Evolutionary conservation across 2,797 vertebrate species (phyloP), one percentile per base, ranked within the genome.

Genomic region (Chromis chromis): DNA sequence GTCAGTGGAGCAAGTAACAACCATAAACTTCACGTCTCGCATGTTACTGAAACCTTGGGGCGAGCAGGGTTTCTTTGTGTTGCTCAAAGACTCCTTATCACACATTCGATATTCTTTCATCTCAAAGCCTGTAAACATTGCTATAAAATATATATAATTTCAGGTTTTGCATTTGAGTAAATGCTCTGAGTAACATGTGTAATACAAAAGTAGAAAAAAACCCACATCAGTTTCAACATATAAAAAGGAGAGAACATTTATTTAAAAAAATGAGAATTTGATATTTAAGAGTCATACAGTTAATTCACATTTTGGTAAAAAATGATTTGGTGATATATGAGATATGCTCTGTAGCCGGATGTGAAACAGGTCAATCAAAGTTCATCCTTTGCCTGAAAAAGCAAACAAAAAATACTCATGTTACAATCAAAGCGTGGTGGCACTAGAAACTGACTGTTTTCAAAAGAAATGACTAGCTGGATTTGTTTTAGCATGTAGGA

Each of bases 341-440:
- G 10, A 33, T 36, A 56, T n/a, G 9, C 27, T 21, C 54, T 55
- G 6, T 54, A 25, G 16, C 25, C 16, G 8, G 17, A 3, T 21
- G 44, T 17, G 4, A 46, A 16, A 27, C 5, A 6, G 5, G 54
- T 17, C 13, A 7, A 28, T 55, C 54, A 56, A 17, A 56, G 54
- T 28, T 56, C 54, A 56, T 56, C 54, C 19, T 56, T 56, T 12
- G 4, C 54, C 54, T 56, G 54, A n/a, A 36, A 56, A 56, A 33
- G 25, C 4, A 56, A 56, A 56, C 17, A 31, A 56, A 21, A 21
- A 33, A 56, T 17, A n/a, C n/a, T n/a, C n/a, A 31, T 31, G 17
- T 19, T 28, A 31, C 2, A 31, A 25, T 55, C 8, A 55, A 49
- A 49, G 4, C 4, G n/a, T 8, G 44, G 19, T 46, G 44, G 7